Percentiles rank a stretch among this genome's conserved stretches.
phyloP scores from a whole-genome alignment of 30 jellyfish, hydroid and myxozoan species.

The Aurelia sp. region DNA sequence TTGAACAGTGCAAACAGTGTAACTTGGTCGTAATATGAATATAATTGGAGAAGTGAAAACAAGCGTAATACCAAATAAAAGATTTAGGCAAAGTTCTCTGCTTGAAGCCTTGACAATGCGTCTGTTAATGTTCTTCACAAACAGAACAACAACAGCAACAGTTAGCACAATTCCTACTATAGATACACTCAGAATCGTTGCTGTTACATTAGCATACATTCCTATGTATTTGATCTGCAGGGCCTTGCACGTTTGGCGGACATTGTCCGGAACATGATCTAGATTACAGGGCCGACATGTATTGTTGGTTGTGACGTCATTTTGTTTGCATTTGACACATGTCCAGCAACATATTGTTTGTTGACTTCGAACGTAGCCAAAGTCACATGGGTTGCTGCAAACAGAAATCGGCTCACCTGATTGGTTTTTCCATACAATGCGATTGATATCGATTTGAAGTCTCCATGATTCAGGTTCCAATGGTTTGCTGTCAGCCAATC shows the following conservation, averaged over 20 bases:
- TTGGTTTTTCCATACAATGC: constrained; percentile 43
- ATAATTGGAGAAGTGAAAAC: constrained; percentile 70
- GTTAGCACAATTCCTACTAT: constrained; percentile 59
- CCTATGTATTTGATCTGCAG: constrained; percentile 32
- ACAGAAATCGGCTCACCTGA: constrained; percentile 57
- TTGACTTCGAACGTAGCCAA: constrained; percentile 18
- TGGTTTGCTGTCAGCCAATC: constrained; percentile 2
- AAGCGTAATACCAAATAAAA: constrained; percentile 77
- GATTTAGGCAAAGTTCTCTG: constrained; percentile 86
- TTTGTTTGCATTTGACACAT: constrained; percentile 66
- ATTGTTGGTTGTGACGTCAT: constrained; percentile 63
- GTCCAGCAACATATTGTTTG: constrained; percentile 81
- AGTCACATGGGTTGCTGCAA: constrained; percentile 78
- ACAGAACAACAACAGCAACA: constrained; percentile 68
- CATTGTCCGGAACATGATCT: constrained; percentile 55
- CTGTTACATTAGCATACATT: not conserved
- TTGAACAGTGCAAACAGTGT: constrained; percentile 69
- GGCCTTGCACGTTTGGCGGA: constrained; percentile 38
- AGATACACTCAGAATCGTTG: constrained; percentile 14
- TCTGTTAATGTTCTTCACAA: constrained; percentile 66
- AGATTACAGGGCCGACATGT: constrained; percentile 69
- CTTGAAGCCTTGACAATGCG: constrained; percentile 86
- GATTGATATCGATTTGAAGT: constrained; percentile 19
- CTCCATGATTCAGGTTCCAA: constrained; percentile 52
- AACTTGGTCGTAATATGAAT: constrained; percentile 71